Evolutionary conservation across 1,140 invertebrate species (phyloP).

Genomic region (Leptinotarsa undecemlineata): DNA sequence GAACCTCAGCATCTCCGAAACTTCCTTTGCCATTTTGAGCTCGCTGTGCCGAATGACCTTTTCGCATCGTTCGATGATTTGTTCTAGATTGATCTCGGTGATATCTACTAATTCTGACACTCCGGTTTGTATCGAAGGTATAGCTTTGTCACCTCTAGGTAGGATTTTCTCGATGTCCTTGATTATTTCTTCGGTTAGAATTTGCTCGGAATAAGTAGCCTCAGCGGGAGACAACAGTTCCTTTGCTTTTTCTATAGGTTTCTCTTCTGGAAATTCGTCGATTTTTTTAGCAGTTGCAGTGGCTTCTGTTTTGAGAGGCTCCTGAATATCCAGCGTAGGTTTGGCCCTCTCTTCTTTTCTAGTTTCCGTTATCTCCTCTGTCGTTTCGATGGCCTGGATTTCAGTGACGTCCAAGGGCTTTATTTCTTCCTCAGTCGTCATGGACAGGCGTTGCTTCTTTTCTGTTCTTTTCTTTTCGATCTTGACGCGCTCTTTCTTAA

Average conservation of each 20-base stretch:
- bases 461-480: slow-evolving; percentile 58
- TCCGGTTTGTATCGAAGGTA: slow-evolving; percentile 50
- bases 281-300: slow-evolving; percentile 66
- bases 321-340: slow-evolving; percentile 61
- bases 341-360: slow-evolving; percentile 57
- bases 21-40: slow-evolving; percentile 68
- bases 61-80: slow-evolving; percentile 62
- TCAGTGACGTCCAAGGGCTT: slow-evolving; percentile 60
- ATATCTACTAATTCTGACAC: slow-evolving; percentile 56
- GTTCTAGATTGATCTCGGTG: slow-evolving; percentile 58
- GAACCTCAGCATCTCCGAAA: slow-evolving; percentile 73
- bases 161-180: slow-evolving; percentile 58
- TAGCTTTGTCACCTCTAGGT: slow-evolving; percentile 52
- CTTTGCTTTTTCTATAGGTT: slow-evolving; percentile 58
- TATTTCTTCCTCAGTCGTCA: slow-evolving; percentile 57
- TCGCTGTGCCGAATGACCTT: slow-evolving; percentile 64
- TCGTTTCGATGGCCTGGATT: slow-evolving; percentile 57
- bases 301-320: slow-evolving; percentile 64
- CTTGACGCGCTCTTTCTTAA: slow-evolving; percentile 60
- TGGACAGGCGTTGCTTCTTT: slow-evolving; percentile 51
- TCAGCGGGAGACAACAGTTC: slow-evolving; percentile 61
- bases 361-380: slow-evolving; percentile 54
- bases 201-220: slow-evolving; percentile 63
- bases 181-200: slow-evolving; percentile 61
- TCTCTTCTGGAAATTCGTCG: slow-evolving; percentile 59